Base-by-base conservation (phyloP, 2,113 vertebrate genomes). In the Pipa parva region DNA sequence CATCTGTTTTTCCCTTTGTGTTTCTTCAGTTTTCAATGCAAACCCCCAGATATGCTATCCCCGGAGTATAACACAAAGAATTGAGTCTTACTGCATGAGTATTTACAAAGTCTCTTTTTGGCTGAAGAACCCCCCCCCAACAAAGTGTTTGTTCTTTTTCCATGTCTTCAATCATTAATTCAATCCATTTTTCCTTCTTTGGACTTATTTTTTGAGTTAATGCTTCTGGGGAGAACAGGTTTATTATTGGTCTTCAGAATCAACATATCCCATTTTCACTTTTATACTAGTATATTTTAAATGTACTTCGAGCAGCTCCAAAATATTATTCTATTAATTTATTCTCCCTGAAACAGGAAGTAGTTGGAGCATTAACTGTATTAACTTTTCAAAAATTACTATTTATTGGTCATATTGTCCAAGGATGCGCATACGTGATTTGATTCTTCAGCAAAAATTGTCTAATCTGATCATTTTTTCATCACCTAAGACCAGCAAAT, bases 91-190 rank as follows among this genome's bases (percentile, higher is more conserved):
- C 58, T 39, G 36, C 42, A 45, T 54, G 57, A 54, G 51, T 63
- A 63, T 70, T 54, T 70, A 36, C 66, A 70, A 61, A 70, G 66
- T 52, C 57, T 70, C 57, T 61, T n/a, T n/a, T 70, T 70, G 66
- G 57, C 59, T 60, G 45, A 70, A 52, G 31, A 50, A 61, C 7
- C 17, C 7, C n/a, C 15, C 39, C 58, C 60, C 60, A 61, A 70
- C 66, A 70, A 70, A 70, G 50, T 54, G 66, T 70, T 61, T 70
- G 66, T 70, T 70, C 66, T 61, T 51, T 50, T 61, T 70, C 66
- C 66, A 60, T 45, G 58, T 60, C 59, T 29, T 70, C 26, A 33
- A 60, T 69, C 60, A 70, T 70, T 70, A 60, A 70, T 60, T n/a
- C n/a, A n/a, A n/a, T n/a, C 63, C 46, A 22, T 46, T 54, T 68